A percentile compares a stretch with the other conserved stretches of the same genome.
Evolutionary conservation across 2,888 invertebrate genomes (phyloP).

Genomic region (Agonopterix arenella): DNA sequence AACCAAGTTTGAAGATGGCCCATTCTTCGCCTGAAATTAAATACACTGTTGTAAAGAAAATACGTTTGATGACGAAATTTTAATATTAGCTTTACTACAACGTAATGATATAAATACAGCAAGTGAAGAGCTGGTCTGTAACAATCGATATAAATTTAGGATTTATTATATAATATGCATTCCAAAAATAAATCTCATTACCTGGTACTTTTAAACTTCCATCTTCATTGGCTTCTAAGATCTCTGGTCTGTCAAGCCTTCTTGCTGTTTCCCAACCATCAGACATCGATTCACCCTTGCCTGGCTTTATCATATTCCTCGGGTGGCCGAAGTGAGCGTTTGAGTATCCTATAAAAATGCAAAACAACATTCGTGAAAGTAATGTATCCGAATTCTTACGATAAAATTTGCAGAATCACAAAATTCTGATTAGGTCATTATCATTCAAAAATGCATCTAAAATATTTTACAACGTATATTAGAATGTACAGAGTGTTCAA

Average conservation of each 20-base stretch:
- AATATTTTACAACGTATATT: too few relatives aligned
- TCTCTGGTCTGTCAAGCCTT: slow-evolving; percentile 75
- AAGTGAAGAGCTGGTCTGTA: too few relatives aligned
- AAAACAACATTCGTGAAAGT: background rate
- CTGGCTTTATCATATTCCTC: slow-evolving; percentile 74
- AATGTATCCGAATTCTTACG: background rate
- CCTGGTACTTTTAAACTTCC: slow-evolving; percentile 76
- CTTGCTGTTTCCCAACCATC: slow-evolving; percentile 83
- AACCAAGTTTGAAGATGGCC: slow-evolving; percentile 78
- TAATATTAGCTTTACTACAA: too few relatives aligned
- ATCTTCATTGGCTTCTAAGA: slow-evolving; percentile 69
- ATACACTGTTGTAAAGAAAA: too few relatives aligned
- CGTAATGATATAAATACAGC: too few relatives aligned
- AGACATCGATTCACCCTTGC: slow-evolving; percentile 71
- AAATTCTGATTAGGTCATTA: too few relatives aligned
- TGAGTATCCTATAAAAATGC: slow-evolving; percentile 63
- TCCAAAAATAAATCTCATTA: slow-evolving; percentile 16
- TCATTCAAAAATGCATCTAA: too few relatives aligned
- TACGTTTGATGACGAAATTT: too few relatives aligned
- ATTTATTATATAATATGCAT: too few relatives aligned
- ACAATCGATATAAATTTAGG: too few relatives aligned
- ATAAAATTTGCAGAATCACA: too few relatives aligned
- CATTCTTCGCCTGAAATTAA: slow-evolving; percentile 71
- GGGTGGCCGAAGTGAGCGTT: slow-evolving; percentile 82
- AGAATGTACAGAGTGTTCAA: too few relatives aligned